Base-by-base conservation (phyloP, 2,888 invertebrate genomes). In the Agrotis ipsilon region DNA sequence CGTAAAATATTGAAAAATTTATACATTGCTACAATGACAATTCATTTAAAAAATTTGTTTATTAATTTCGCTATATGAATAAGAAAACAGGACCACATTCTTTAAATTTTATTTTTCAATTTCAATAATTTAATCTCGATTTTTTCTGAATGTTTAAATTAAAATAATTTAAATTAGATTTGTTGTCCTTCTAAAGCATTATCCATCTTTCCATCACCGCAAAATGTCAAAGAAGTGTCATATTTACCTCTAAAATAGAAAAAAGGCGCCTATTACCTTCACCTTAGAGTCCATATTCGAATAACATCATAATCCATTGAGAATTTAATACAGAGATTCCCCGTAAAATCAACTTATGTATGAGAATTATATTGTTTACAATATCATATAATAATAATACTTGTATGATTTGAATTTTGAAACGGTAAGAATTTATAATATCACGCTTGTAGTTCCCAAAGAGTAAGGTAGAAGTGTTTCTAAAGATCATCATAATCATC, bases 321-420 rank as follows among this genome's bases (percentile, higher is more conserved):
- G 65, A 60, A 72, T 69, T 27, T 7, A 55, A 64, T 21, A 54
- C 2, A 52, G 82, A 82, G 82, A 81, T 82, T 82, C 76, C 57
- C 24, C 39, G 45, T 19, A 60, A 64, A 69, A 76, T n/a, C 68
- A 49, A 67, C 60, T 68, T 62, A 59, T 39, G 18, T 54, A 46
- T 67, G 61, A 72, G 52, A 61, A 62, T 63, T 72, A 72, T 60
- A 39, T 58, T 54, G 49, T 76, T 74, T 73, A 64, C 52, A 71
- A 71, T 68, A 73, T 72, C 39, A 32, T 59, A 59, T 61, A 65
- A 39, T 70, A 78, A 70, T 81, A 82, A 82, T 82, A 82, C 80
- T 82, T 65, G 51, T 46, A 27, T 19, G 54, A 54, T 63, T 54
- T 48, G 2, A 39, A 14, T 59, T 61, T 65, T 69, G 77, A 73